Conservation (phyloP, 1,140 invertebrate species). For the Coelopa frigida region DNA sequence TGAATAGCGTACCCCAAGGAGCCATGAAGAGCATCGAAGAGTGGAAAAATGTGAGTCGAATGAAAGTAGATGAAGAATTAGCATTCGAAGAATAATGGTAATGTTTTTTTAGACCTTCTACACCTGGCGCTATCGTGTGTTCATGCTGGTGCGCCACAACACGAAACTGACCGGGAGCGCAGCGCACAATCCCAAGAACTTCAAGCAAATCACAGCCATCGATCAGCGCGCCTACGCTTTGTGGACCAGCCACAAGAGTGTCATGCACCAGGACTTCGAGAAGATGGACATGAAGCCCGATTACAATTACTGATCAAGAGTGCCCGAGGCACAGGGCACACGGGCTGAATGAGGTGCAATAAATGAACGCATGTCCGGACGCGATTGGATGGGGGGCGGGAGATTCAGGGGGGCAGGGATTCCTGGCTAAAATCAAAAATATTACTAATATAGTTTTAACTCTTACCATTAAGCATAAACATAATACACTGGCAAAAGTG, state of each 20-base stretch:
- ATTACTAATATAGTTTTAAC: too few species aligned
- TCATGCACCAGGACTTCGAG: slow-evolving; percentile 31
- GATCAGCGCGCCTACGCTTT: slow-evolving; percentile 40
- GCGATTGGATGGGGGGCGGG: too few species aligned
- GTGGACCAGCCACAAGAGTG: slow-evolving; percentile 41
- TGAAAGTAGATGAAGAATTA: too few species aligned
- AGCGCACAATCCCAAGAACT: slow-evolving; percentile 37
- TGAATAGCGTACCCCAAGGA: slow-evolving; percentile 38
- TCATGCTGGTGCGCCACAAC: slow-evolving; percentile 41
- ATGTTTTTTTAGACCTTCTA: slow-evolving; percentile 40
- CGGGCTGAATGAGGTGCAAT: too few species aligned
- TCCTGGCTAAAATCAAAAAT: too few species aligned
- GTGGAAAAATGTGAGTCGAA: slow-evolving; percentile 27
- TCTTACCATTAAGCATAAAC: too few species aligned
- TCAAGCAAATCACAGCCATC: slow-evolving; percentile 35
- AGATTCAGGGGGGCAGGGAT: too few species aligned
- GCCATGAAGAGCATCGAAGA: slow-evolving; percentile 41
- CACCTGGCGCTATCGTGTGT: slow-evolving; percentile 40
- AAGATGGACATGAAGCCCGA: slow-evolving; percentile 41
- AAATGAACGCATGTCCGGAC: too few species aligned
- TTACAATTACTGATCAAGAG: too few species aligned
- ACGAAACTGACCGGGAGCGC: slow-evolving; percentile 38
- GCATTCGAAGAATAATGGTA: too few species aligned
- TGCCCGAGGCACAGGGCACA: too few species aligned
- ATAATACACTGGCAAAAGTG: too few species aligned